Base-by-base conservation (phyloP, 2,888 invertebrate species). In the Pseudococcus viburni region DNA sequence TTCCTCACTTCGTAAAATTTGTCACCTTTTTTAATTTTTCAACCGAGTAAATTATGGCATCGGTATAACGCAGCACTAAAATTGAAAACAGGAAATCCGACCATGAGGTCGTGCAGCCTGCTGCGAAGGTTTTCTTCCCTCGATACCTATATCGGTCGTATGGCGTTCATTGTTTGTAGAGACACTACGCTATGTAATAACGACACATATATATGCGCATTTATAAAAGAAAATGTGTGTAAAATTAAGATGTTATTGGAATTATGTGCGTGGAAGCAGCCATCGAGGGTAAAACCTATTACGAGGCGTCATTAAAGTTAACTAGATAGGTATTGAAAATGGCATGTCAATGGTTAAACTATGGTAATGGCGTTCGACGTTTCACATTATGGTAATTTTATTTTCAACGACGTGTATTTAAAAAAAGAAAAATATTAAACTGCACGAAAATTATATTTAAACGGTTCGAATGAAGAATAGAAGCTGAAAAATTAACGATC, bases 341-440 rank as follows among this genome's bases (percentile, higher is more conserved):
- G 80, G 55, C 22, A 73, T 86, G 51, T 80, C 55, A 55, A 80
- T 87, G 80, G 51, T 77, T 51, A 80, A 80, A 87, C 48, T 87
- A 87, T 87, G 87, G 77, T 77, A 87, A 87, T 87, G 55, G 80
- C 80, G n/a, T 80, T 42, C 42, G 42, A 80, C 80, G 80, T 80
- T 80, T 33, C 39, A n/a, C 80, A 42, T 46, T 46, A 80, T 80
- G 80, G 80, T 80, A 80, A 80, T 80, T 46, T 80, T 80, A 80
- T 80, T 80, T 80, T 33, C 42, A 6, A 42, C 39, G n/a, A 42
- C 42, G 68, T 73, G 33, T 73, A 73, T 73, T 73, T 73, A 19
- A n/a, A 80, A 73, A 59, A 59, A 59, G n/a, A 59, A 8, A 33
- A 33, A 33, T 80, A 80, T 80, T 80, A 80, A 80, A 80, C 17